These are phyloP conservation scores for Phyllotreta striolata DNA, from an alignment of 2,888 invertebrate species.

Conservation along the genomic window DNA sequence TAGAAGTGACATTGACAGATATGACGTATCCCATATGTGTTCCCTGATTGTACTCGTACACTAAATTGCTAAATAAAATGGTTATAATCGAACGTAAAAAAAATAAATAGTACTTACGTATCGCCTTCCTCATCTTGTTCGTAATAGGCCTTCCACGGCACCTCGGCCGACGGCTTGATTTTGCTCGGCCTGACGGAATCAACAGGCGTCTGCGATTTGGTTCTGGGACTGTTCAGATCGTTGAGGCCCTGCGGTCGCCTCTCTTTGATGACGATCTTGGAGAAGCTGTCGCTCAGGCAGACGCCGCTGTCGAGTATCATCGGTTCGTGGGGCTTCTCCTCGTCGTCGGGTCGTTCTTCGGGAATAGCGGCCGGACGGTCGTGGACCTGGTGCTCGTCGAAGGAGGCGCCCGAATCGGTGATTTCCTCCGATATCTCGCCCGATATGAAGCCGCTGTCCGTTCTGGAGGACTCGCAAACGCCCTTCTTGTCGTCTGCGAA, in stretches of 20 bases:
- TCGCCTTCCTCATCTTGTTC: constrained; percentile 86
- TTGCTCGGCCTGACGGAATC: constrained; percentile 35
- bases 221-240: constrained; percentile 52
- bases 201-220: constrained; percentile 41
- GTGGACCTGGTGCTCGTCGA: constrained; percentile 36
- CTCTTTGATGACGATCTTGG: constrained; percentile 65
- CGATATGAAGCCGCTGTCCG: constrained; percentile 58
- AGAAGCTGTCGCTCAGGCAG: constrained; percentile 68
- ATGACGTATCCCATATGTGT: no score
- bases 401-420: constrained; percentile 36
- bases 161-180: constrained; percentile 38
- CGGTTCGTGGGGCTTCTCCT: constrained; percentile 40
- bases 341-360: constrained; percentile 28
- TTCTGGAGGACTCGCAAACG: constrained; percentile 46
- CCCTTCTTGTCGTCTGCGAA: constrained; percentile 54
- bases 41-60: no score
- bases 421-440: constrained; percentile 46
- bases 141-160: constrained; percentile 71
- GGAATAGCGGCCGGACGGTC: constrained; percentile 10
- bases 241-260: constrained; percentile 55
- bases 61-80: background rate
- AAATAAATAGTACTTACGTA: constrained; percentile 73
- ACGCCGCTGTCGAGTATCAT: constrained; percentile 76
- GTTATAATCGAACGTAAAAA: background rate
- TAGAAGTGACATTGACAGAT: background rate